Evolutionary conservation across 2,888 invertebrate genomes (phyloP).

Genomic region (Charanyca ferruginea): DNA sequence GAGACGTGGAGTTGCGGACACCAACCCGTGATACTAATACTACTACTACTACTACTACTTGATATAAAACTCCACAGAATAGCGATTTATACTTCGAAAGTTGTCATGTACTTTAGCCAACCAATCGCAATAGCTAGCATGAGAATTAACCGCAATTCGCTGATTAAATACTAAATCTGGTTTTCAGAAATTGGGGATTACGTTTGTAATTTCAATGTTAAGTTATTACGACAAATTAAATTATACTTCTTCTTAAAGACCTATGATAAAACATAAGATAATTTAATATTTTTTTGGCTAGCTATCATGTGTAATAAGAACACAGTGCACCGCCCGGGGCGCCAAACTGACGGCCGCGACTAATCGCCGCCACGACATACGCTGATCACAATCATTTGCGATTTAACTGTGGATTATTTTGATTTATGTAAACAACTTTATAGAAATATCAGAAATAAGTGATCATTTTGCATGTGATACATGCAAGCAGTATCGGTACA

Average conservation of each 20-base stretch:
- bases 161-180: too few species aligned
- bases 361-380: slow-evolving; percentile 71
- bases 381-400: slow-evolving; percentile 61
- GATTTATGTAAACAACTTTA: slow-evolving; percentile 40
- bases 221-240: background rate
- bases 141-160: too few species aligned
- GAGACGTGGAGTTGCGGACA: too few species aligned
- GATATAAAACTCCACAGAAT: too few species aligned
- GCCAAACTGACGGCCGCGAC: slow-evolving; percentile 73
- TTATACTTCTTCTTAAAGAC: background rate
- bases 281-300: background rate
- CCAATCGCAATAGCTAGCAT: too few species aligned
- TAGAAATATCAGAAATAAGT: background rate
- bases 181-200: too few species aligned
- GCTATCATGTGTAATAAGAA: slow-evolving; percentile 11
- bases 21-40: too few species aligned
- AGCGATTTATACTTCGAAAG: too few species aligned
- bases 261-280: background rate
- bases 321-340: slow-evolving; percentile 65
- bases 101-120: too few species aligned
- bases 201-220: too few species aligned
- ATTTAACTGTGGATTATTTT: slow-evolving; percentile 60
- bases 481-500: background rate
- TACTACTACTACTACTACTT: too few species aligned
- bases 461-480: background rate